These are phyloP conservation scores for Gymnothorax reevesii DNA, from an alignment of 2,797 vertebrate genomes.

Conservation along the genomic window DNA sequence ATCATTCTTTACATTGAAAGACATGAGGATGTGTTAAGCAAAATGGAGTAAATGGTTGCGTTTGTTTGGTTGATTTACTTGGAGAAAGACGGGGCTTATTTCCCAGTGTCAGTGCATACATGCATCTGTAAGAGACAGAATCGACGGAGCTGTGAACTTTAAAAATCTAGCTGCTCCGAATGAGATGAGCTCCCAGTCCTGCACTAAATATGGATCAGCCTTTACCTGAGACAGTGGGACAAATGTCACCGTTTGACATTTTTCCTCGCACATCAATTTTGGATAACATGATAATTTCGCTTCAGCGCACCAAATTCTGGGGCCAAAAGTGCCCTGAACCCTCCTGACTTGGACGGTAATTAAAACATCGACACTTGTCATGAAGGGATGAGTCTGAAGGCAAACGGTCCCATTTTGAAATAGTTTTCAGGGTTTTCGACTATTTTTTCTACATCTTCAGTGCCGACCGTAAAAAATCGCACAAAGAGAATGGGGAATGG, in stretches of 20 bases:
- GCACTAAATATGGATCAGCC: neutral
- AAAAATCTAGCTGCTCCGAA: neutral
- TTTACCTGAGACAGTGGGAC: neutral
- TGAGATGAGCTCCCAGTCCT: neutral
- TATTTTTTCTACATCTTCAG: neutral
- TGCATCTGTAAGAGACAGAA: neutral
- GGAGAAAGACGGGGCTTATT: neutral
- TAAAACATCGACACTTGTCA: neutral
- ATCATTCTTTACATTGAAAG: neutral
- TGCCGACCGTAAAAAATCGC: neutral
- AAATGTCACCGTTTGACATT: constrained; percentile 8
- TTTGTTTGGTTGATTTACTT: neutral
- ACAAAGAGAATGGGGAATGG: neutral
- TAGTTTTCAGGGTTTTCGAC: neutral
- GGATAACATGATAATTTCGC: neutral
- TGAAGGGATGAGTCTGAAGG: neutral
- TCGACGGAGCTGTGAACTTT: neutral
- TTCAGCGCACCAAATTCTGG: neutral
- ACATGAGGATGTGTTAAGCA: neutral
- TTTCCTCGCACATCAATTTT: neutral
- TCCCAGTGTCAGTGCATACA: neutral
- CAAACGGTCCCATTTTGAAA: neutral
- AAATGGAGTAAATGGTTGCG: neutral
- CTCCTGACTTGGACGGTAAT: neutral
- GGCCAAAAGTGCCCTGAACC: neutral